A percentile compares a stretch with the other conserved stretches of the same genome.
Evolutionary conservation across 2,113 vertebrate genomes (phyloP).

Genomic region (Sebastes schlegelii): DNA sequence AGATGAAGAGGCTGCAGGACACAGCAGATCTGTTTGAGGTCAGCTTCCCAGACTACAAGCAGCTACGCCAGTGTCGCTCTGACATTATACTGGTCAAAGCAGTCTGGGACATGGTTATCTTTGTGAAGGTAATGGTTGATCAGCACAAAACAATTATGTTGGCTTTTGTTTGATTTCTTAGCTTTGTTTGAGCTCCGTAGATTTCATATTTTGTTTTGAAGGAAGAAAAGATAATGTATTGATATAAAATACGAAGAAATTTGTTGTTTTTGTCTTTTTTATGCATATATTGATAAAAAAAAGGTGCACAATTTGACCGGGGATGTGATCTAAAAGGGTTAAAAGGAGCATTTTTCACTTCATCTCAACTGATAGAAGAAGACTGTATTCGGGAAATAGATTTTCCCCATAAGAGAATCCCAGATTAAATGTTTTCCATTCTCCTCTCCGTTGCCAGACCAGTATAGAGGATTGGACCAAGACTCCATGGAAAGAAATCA

Average conservation of each 20-base stretch:
- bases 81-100: slow-evolving; percentile 84
- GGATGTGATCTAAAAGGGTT: too few species aligned
- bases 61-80: slow-evolving; percentile 82
- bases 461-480: slow-evolving; percentile 90
- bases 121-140: slow-evolving; percentile 78
- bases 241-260: too few species aligned
- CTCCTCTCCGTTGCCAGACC: slow-evolving; percentile 74
- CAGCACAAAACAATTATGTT: background rate
- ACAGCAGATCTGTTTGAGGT: slow-evolving; percentile 86
- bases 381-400: background rate
- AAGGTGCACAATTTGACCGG: too few species aligned
- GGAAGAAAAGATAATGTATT: too few species aligned
- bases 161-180: background rate
- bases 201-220: too few species aligned
- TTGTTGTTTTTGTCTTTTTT: too few species aligned
- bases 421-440: background rate
- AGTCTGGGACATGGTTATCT: slow-evolving; percentile 85
- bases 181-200: background rate
- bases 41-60: slow-evolving; percentile 85
- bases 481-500: slow-evolving; percentile 90
- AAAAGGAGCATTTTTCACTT: too few species aligned
- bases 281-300: too few species aligned
- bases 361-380: too few species aligned
- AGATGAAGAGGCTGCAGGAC: slow-evolving; percentile 83
- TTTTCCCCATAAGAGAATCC: background rate